These are phyloP conservation scores for Cariama cristata DNA, from an alignment of 2,113 vertebrate species.

Conservation along the genomic window DNA sequence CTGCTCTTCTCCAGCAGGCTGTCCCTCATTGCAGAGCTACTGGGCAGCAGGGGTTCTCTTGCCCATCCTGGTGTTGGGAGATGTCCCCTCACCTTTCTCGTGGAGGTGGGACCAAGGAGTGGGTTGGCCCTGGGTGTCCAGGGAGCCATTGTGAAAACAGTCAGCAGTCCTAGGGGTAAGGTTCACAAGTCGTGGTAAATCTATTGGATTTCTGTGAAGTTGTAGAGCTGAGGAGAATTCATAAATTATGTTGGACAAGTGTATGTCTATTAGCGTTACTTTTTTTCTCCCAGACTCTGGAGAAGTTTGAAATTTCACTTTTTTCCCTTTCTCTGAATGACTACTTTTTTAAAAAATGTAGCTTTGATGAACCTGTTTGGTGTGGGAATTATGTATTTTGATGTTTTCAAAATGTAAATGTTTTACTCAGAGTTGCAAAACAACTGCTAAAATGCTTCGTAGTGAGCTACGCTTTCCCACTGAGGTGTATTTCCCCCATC, in stretches of 20 bases:
- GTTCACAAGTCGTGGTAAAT: neutral
- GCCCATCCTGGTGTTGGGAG: neutral
- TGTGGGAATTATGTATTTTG: neutral
- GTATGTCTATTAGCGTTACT: neutral
- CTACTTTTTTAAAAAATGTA: neutral
- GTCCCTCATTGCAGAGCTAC: neutral
- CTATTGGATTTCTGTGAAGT: neutral
- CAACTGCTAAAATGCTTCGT: rapidly evolving
- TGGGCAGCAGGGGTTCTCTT: neutral
- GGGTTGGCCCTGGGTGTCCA: neutral
- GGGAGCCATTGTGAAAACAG: neutral
- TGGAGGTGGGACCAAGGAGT: neutral
- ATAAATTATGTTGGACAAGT: neutral
- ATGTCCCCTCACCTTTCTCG: rapidly evolving
- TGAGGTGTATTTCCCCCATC: neutral
- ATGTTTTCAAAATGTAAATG: neutral
- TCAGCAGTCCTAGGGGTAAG: neutral
- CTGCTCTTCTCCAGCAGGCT: neutral
- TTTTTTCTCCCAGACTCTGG: neutral
- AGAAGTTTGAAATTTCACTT: neutral
- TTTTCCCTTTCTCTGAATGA: neutral
- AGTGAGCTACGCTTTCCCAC: neutral
- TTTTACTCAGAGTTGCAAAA: neutral
- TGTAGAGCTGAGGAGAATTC: neutral
- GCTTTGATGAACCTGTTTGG: neutral